Conservation (phyloP, 2,797 vertebrate genomes). For the Mallotus villosus region DNA sequence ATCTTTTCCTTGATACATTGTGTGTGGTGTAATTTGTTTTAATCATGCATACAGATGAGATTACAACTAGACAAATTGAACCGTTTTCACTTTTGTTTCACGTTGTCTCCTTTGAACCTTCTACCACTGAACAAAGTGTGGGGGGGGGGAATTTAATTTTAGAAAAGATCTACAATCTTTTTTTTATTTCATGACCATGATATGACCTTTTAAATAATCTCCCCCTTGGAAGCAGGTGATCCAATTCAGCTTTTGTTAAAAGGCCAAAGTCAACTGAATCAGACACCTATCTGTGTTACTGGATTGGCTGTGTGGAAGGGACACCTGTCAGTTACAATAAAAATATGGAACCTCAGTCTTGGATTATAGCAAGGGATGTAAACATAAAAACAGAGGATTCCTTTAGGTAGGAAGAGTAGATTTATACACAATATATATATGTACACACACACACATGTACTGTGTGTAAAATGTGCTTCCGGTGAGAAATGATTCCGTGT, state of each 20-base stretch:
- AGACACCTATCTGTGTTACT: neutral
- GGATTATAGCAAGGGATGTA: neutral
- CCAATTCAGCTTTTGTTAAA: neutral
- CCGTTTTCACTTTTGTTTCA: conserved; percentile 35
- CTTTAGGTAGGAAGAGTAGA: neutral
- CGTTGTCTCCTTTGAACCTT: conserved; percentile 31
- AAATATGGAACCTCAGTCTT: conserved; percentile 13
- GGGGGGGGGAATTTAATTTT: neutral
- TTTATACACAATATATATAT: conserved; percentile 1
- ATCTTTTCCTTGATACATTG: conserved; percentile 64
- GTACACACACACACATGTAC: neutral
- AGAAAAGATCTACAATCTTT: no score
- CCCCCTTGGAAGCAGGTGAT: neutral
- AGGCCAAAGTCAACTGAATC: neutral
- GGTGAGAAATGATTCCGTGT: conserved; percentile 30
- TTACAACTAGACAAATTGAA: conserved; percentile 60
- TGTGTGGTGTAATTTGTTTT: conserved; percentile 63
- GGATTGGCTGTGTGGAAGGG: neutral
- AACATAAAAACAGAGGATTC: neutral
- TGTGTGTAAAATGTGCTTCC: conserved; percentile 19
- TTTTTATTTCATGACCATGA: neutral
- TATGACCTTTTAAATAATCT: neutral
- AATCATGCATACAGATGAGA: conserved; percentile 72
- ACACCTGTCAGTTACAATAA: neutral
- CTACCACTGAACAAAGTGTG: neutral